Evolutionary conservation across 1,140 invertebrate genomes (phyloP).

Genomic region (Laodelphax striatellus): DNA sequence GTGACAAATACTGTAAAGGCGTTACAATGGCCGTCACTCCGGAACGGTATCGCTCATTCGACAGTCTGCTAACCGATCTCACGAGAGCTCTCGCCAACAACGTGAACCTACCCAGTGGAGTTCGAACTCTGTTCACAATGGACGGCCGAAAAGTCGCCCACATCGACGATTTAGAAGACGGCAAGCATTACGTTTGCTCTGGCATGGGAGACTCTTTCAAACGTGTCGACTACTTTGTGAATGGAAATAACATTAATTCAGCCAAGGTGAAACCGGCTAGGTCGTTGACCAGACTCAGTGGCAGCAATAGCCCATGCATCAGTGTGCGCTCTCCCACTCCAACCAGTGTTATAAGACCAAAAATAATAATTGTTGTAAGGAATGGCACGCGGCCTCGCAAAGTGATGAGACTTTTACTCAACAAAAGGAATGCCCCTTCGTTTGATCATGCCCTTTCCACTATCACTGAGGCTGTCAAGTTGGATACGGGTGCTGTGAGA

Average conservation of each 20-base stretch:
- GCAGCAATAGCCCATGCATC: conserved; percentile 7
- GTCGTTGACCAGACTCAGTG: conserved; percentile 19
- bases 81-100: conserved; percentile 74
- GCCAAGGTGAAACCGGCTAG: conserved; percentile 22
- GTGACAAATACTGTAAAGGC: conserved; percentile 75
- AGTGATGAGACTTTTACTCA: conserved; percentile 78
- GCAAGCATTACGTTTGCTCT: conserved; percentile 84
- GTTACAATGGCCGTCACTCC: conserved; percentile 81
- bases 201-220: conserved; percentile 81
- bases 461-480: conserved; percentile 81
- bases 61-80: conserved; percentile 79
- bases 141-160: conserved; percentile 71
- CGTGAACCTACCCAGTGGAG: conserved; percentile 80
- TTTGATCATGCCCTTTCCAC: conserved; percentile 88
- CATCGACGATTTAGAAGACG: conserved; percentile 76
- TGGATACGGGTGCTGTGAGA: conserved; percentile 88
- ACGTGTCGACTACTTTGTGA: conserved; percentile 62
- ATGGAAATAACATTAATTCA: background rate
- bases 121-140: conserved; percentile 77
- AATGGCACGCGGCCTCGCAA: conserved; percentile 88
- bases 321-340: conserved; percentile 8
- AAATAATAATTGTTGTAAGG: conserved; percentile 83
- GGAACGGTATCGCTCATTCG: conserved; percentile 82
- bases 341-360: conserved; percentile 56
- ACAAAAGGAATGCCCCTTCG: conserved; percentile 90